phyloP scores from a whole-genome alignment of 2,113 vertebrate genomes.

The Myotis yumanensis region DNA sequence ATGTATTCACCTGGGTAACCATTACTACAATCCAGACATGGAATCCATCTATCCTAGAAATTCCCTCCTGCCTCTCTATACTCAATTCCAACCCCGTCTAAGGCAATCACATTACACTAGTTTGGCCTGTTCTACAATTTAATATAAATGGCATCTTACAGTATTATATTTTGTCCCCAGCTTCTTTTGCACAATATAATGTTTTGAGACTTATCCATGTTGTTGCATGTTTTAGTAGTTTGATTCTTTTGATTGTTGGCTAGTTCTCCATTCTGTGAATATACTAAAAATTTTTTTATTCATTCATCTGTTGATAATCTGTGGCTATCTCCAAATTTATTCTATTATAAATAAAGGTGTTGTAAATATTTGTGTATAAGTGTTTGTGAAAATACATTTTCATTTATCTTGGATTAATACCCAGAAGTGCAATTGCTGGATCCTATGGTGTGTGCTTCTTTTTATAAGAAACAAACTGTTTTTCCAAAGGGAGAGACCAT shows the following conservation, averaged over 20 bases:
- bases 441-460: not conserved
- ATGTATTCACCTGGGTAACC: not conserved
- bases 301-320: not conserved
- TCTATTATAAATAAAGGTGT: not conserved
- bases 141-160: not conserved
- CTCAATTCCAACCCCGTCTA: not conserved
- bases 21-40: not conserved
- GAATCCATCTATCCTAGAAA: not conserved
- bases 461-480: not conserved
- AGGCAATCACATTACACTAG: not conserved
- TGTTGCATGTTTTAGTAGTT: not conserved
- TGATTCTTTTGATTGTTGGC: not conserved
- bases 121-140: not conserved
- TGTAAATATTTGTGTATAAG: not conserved
- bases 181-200: not conserved
- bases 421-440: not conserved
- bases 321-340: not conserved
- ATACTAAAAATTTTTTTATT: not conserved
- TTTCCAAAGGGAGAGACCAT: not conserved
- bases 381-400: not conserved
- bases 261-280: not conserved
- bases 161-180: not conserved
- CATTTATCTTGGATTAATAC: not conserved
- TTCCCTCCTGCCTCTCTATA: not conserved
- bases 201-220: not conserved